Evolutionary conservation across 2,797 vertebrate genomes (phyloP), one percentile per base, ranked within the genome.

Genomic region (Sebastes variabilis): DNA sequence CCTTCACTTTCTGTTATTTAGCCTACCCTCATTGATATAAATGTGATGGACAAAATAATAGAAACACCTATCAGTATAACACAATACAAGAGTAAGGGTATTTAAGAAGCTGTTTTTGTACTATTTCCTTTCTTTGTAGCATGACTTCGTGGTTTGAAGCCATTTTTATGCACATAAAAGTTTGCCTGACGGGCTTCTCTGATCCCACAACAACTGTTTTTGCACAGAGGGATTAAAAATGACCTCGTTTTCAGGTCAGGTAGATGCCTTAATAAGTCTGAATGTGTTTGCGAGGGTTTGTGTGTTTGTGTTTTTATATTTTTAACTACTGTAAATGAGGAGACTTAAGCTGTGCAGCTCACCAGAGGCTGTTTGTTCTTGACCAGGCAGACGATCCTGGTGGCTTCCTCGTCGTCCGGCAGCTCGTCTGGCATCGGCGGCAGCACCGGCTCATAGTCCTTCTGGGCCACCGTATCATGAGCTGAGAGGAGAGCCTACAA

Each of bases 331-430:
- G 25, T 18, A n/a, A 46, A 49, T 4, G 22, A 36, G 12, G 38
- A 46, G 64, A 10, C 18, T 14, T 27, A 0, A 46, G 27, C 13
- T 3, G 2, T 2, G 30, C 7, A 13, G 30, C 96, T 97, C 92
- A 99, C 99, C 97, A 99, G 92, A 20, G 98, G 96, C 86, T 99
- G 98, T 25, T 99, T 98, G 93, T 99, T 99, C 93, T 99, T 99
- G 66, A 99, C 98, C 92, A 99, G 92, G 81, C 98, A 98, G 80
- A 99, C 96, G 67, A 97, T 98, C 90, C 97, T 96, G 92, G 98
- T 97, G 22, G 97, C 97, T 84, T 99, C 99, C 81, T 99, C 98
- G 2, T 97, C 97, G 0, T 97, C 96, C 1, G 97, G 96, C 72
- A 98, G 93, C 11, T 97, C 96, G 3, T 97, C 96, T 0, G 98